Evolutionary conservation across 2,113 vertebrate genomes (phyloP), one percentile per base, ranked within the genome.

Genomic region (Damaliscus lunatus): DNA sequence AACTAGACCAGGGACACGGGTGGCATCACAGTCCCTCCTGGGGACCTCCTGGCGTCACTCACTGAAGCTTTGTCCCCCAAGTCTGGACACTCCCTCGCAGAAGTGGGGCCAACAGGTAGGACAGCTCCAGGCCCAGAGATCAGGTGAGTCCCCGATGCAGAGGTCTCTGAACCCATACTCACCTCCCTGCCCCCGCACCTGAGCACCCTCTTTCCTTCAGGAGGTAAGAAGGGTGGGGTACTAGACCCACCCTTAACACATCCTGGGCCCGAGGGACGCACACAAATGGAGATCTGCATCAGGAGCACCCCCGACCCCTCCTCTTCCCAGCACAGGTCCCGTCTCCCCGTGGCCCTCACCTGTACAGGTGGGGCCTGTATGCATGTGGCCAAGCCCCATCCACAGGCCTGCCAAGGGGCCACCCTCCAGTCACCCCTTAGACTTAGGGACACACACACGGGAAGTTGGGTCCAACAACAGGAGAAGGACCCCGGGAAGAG

Each of bases 171-270:
- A 27, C 21, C 29, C 62, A 55, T 11, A 11, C 5, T 3, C 77
- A 12, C 31, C 36, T 55, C 57, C 50, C 71, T n/a, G 19, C 59
- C 67, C 78, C 83, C 15, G 19, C 19, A 15, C 43, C 29, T 11
- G 43, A 95, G 64, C n/a, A 25, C 50, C 31, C 11, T 59, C 60
- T 78, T 82, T 52, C 55, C 78, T 74, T 17, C 57, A 14, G 36
- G 43, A 43, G n/a, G 48, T 15, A 27, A 31, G 12, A 71, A 60
- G 5, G 11, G 3, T 1, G 0, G 3, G 8, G 5, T 10, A 12
- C 36, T 84, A 48, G 48, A 9, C 31, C 8, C 2, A 4, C 43
- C 48, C 36, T 16, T 15, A 74, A 81, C 53, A 29, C 8, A 3
- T 40, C 21, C 53, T n/a, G 64, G 85, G 50, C 84, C 43, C 7